These are phyloP conservation scores for Zygogramma bicolorata DNA, from an alignment of 2,888 invertebrate genomes.

Conservation along the genomic window DNA sequence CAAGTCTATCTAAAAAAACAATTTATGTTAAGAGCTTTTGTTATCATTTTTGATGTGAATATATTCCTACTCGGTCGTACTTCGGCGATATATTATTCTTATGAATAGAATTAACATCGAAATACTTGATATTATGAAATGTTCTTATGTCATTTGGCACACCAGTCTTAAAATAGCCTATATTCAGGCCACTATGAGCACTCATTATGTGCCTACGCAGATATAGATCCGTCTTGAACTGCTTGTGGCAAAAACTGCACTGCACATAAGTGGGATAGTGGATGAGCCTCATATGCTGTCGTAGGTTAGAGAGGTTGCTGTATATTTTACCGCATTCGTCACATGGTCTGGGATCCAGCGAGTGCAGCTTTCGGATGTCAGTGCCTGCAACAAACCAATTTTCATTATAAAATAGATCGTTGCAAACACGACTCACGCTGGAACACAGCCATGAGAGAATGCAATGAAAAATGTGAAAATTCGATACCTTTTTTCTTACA, in stretches of 20 bases:
- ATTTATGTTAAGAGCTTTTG: constrained; percentile 1
- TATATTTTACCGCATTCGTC: constrained; percentile 75
- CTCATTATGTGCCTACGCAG: constrained; percentile 73
- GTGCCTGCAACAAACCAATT: constrained; percentile 62
- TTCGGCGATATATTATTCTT: constrained; percentile 27
- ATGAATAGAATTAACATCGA: constrained; percentile 29
- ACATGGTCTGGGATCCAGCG: constrained; percentile 71
- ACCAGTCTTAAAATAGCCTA: constrained; percentile 32
- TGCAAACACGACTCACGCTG: constrained; percentile 59
- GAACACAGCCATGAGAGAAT: constrained; percentile 33
- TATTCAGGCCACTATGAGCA: constrained; percentile 66
- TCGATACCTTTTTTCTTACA: background rate
- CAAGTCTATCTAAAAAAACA: constrained; percentile 18
- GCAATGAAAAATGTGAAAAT: background rate
- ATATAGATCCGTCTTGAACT: constrained; percentile 75
- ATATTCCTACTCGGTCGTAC: constrained; percentile 13
- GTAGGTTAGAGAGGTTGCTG: constrained; percentile 75
- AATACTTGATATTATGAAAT: constrained; percentile 35
- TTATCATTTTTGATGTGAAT: constrained; percentile 17
- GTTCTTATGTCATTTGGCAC: constrained; percentile 27
- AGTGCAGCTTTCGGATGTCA: constrained; percentile 66
- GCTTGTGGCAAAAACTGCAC: constrained; percentile 73
- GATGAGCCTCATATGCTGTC: constrained; percentile 76
- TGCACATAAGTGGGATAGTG: constrained; percentile 74
- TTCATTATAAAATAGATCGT: constrained; percentile 51